Conservation (phyloP, 2,888 invertebrate species). For the Metacarcinus magister region DNA sequence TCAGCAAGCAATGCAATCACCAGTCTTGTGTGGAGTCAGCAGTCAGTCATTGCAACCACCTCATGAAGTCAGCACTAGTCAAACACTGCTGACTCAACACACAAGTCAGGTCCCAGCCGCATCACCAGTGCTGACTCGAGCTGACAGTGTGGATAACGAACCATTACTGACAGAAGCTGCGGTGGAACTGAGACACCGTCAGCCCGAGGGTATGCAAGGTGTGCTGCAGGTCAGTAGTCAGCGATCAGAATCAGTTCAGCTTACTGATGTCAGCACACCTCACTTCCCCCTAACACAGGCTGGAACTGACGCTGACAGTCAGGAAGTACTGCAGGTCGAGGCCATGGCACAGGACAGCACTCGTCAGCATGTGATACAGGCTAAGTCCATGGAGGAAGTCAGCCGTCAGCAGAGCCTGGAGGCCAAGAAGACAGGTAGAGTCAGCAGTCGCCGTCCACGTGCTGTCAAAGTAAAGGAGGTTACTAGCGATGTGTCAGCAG, state of each 20-base stretch:
- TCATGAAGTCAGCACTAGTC: not conserved
- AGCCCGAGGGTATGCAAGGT: not conserved
- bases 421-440: not conserved
- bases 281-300: not conserved
- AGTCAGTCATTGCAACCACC: not conserved
- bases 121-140: not conserved
- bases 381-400: not conserved
- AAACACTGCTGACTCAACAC: not conserved
- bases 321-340: not conserved
- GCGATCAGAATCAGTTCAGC: not conserved
- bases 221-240: not conserved
- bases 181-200: not conserved
- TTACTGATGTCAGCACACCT: not conserved
- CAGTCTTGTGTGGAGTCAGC: not conserved
- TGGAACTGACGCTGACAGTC: not conserved
- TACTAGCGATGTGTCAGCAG: not conserved
- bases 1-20: not conserved
- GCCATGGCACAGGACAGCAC: not conserved
- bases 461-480: not conserved
- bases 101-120: not conserved
- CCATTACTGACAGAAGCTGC: not conserved
- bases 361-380: not conserved
- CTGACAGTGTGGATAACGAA: slow-evolving; percentile 11
- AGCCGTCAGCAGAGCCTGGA: not conserved
- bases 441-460: not conserved